Evolutionary conservation across 2,888 invertebrate species (phyloP).

Genomic region (Thumatha senex): DNA sequence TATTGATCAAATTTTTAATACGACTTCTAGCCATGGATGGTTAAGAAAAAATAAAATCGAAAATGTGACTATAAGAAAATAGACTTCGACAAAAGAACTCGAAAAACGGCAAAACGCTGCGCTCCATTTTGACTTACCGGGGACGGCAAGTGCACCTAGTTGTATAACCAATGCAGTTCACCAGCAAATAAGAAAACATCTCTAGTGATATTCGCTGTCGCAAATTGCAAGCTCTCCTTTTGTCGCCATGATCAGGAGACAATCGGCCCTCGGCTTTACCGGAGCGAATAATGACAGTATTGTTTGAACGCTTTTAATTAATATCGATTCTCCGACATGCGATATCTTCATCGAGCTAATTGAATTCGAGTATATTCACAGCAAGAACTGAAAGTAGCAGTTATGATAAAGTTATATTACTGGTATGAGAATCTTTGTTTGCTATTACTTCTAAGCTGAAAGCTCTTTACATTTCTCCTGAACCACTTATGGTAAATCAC

Average conservation of each 20-base stretch:
- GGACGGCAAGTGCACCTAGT: no score
- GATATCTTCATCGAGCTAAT: conserved; percentile 51
- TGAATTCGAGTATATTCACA: conserved; percentile 38
- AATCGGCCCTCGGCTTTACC: conserved; percentile 48
- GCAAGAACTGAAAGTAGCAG: not conserved
- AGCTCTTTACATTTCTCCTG: not conserved
- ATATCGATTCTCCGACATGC: conserved; percentile 61
- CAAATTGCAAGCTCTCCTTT: conserved; percentile 4
- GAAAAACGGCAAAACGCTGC: no score
- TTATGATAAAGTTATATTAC: not conserved
- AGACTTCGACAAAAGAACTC: no score
- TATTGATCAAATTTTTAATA: no score
- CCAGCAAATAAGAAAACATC: conserved; percentile 20
- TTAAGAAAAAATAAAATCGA: no score
- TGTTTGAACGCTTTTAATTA: conserved; percentile 71
- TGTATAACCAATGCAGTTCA: not conserved
- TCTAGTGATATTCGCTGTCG: conserved; percentile 8
- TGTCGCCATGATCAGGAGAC: conserved; percentile 38
- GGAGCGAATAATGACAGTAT: conserved; percentile 57
- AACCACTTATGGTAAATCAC: no score
- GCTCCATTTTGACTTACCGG: no score
- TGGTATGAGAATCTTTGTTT: not conserved
- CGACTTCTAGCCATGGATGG: no score
- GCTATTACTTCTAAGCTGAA: not conserved
- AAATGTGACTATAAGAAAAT: no score